Base-by-base conservation (phyloP, 2,888 invertebrate genomes). In the Pterobdella sp. region DNA sequence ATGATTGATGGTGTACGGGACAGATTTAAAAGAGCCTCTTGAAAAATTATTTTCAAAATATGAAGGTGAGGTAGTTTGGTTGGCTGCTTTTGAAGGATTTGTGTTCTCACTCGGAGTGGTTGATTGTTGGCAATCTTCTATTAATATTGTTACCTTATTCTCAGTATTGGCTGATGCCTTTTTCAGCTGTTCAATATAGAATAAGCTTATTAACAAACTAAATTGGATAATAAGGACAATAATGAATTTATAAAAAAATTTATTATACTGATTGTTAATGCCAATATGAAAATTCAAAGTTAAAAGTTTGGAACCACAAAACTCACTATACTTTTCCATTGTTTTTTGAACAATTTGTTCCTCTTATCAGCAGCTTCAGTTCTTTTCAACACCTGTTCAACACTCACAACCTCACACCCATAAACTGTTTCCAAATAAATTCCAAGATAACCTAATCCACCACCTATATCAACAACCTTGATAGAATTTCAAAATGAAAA, bases 391-490 rank as follows among this genome's bases (percentile, higher is more conserved):
- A 35, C 63, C 34, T 34, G 32, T 10, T 71, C 71, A 56, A 71
- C 29, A 36, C 52, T 56, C 34, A 71, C 35, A 32, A 71, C 71
- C 26, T 71, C 35, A 63, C 35, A 71, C 29, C 63, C 63, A 36
- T 35, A 52, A 49, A 69, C 49, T 34, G 63, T 32, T n/a, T 60
- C n/a, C 63, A 71, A 22, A 35, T 71, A 71, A 26, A 7, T 34
- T 3, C 71, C 71, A n/a, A 71, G 29, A 32, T 71, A 71, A 14
- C 71, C 71, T 29, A 71, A 29, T n/a, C 71, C 71, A 56, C 56
- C 52, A 29, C 71, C 71, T 14, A 71, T 63, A 36, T 71, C 71
- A 42, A 71, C 36, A 31, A 71, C 71, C 71, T 71, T 31, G 22
- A 67, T 34, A 1, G 37, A 68, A 14, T 42, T 42, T 22, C 10